Base-by-base conservation (phyloP, 1,140 invertebrate species). In the Psix sp. region DNA sequence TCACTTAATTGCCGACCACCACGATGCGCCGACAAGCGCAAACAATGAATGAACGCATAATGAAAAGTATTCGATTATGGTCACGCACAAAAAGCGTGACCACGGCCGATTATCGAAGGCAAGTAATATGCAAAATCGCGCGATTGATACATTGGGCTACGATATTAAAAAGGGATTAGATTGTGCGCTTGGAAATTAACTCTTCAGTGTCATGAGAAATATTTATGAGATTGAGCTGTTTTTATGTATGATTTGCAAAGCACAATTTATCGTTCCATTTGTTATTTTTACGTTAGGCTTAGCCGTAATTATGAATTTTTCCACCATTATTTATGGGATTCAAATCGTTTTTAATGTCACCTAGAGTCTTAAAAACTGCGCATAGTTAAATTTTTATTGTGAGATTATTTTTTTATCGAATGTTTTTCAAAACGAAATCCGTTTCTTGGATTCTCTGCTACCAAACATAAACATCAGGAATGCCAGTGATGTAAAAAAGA, bases 1-100 rank as follows among this genome's bases (percentile, higher is more conserved):
- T 77, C 77, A 79, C 65, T 71, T 66, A 71, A 77, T 78, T 74
- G 45, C 36, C 21, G 70, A 77, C 66, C 71, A 77, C 65, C 73
- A 63, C 45, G 57, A 56, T 24, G 39, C 63, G 56, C 51, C 38
- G 60, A 77, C 16, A 68, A 63, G 54, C 42, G 62, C 45, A 62
- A 74, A 77, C 68, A 78, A 74, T 76, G 72, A 72, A 70, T 33
- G 26, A 49, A 60, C 59, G 48, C 65, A 59, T 75, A 70, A 75
- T 75, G 73, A 66, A 70, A 75, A 70, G 52, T 75, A 75, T 75
- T 75, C 46, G 73, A 75, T 66, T n/a, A n/a, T n/a, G n/a, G n/a
- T n/a, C n/a, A 62, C 73, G 66, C 65, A 39, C 46, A 65, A 66
- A 60, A 66, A 73, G 52, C 65, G 60, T 75, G 54, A 75, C 65